Evolutionary conservation across 2,113 vertebrate species (phyloP).

Genomic region (Camelus bactrianus): DNA sequence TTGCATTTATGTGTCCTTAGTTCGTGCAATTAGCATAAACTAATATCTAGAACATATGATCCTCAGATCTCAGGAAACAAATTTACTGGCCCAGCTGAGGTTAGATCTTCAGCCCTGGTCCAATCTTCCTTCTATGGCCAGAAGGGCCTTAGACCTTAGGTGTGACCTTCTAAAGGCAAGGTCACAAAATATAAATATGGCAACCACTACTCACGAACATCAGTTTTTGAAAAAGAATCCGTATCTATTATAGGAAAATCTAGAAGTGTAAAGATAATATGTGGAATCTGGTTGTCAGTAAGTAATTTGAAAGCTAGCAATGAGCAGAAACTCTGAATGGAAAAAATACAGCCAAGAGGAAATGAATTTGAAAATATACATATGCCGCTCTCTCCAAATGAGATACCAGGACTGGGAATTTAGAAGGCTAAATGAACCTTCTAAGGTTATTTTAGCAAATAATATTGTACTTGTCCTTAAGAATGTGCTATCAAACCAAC

Average conservation of each 20-base stretch:
- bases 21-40: neutral
- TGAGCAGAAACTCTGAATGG: conserved; percentile 3
- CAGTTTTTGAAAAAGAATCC: neutral
- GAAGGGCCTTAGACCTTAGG: neutral
- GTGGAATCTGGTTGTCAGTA: neutral
- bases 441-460: neutral
- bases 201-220: neutral
- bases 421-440: neutral
- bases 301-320: neutral
- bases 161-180: neutral
- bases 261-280: neutral
- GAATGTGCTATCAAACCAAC: neutral
- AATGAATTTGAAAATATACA: neutral
- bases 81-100: neutral
- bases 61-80: neutral
- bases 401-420: neutral
- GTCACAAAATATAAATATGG: neutral
- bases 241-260: neutral
- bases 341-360: neutral
- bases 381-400: neutral
- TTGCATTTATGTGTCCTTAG: neutral
- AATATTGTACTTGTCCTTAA: neutral
- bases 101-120: neutral
- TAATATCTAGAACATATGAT: neutral
- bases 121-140: neutral